Evolutionary conservation across 2,113 vertebrate species (phyloP), one percentile per base, ranked within the genome.

Genomic region (Rhinoderma darwinii): DNA sequence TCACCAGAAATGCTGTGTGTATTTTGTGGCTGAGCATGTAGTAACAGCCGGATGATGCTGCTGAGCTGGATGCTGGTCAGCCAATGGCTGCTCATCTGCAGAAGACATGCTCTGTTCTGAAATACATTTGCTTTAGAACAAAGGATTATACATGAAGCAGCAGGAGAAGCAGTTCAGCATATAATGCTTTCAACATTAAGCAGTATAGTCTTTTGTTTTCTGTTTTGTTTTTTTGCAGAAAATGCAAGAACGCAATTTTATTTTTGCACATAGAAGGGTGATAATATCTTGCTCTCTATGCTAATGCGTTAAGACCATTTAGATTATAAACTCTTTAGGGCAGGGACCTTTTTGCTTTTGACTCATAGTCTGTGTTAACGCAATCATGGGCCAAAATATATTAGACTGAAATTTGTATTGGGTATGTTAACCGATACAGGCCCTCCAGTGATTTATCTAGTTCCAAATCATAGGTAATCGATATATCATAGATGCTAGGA

Each of bases 81-180:
- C 86, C 86, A 87, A 87, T 87, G 54, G 86, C 78, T 63, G 66
- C 27, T 59, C 22, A 51, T 70, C 73, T 63, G 56, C 47, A 77
- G 37, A 77, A 68, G 61, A 22, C 84, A 78, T 86, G 84, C 75
- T 86, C 84, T 79, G 44, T 66, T 37, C 59, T 68, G 7, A 25
- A 37, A 56, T 41, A 32, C 68, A 74, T 27, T 44, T 27, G 15
- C 61, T 35, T 63, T 27, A 14, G 80, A 82, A 66, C 25, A 66
- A 68, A 41, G 80, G 80, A 43, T 63, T 35, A 43, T 14, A 56
- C 30, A 61, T 25, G 20, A 37, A 51, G 9, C 11, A 56, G 44
- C 17, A 51, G 37, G 30, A 35, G 76, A 54, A 2, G n/a, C 41
- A 44, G 0, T 7, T 75, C 14, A 44, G 22, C 35, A 43, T 5